Evolutionary conservation across 2,888 invertebrate species (phyloP), one percentile per base, ranked within the genome.

Genomic region (Lithophane semibrunnea): DNA sequence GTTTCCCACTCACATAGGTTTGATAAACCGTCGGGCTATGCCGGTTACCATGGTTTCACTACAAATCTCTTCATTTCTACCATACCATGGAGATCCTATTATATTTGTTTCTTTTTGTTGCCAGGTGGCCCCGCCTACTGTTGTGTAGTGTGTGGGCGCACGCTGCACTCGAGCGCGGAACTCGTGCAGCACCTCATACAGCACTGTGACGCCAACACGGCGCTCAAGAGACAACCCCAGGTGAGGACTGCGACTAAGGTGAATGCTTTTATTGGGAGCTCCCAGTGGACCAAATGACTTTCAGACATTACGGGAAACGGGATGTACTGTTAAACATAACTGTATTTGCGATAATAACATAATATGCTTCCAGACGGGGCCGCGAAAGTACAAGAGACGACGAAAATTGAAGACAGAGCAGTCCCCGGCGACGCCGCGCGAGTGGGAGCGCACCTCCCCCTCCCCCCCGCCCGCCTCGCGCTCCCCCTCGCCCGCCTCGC

Each of bases 141-240:
- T 85, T 98, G 98, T 90, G 97, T 98, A 42, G 98, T 98, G 0
- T 98, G 98, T 92, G 97, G 97, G 0, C 97, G 98, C 66, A 97
- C 98, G 68, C 97, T 98, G 89, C 96, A 97, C 44, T 97, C 98
- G 0, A 98, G 98, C 4, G 97, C 97, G 24, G 98, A 98, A 88
- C 94, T 98, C 44, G 98, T 98, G 77, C 97, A 98, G 79, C 98
- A 98, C 93, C 97, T 98, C 85, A 98, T 98, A 67, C 98, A 98
- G 90, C 98, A 98, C 91, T 98, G 98, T 90, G 98, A 98, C 92
- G 97, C 98, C 85, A 98, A 98, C 91, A 98, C 98, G 0, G 98
- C 98, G 1, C 96, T 98, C 94, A 98, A 98, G 88, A 95, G 98
- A 66, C 98, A 98, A 88, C 98, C 98, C 0, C 98, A 97, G 94